Evolutionary conservation across 2,888 invertebrate species (phyloP).

Genomic region (Bugula neritina): DNA sequence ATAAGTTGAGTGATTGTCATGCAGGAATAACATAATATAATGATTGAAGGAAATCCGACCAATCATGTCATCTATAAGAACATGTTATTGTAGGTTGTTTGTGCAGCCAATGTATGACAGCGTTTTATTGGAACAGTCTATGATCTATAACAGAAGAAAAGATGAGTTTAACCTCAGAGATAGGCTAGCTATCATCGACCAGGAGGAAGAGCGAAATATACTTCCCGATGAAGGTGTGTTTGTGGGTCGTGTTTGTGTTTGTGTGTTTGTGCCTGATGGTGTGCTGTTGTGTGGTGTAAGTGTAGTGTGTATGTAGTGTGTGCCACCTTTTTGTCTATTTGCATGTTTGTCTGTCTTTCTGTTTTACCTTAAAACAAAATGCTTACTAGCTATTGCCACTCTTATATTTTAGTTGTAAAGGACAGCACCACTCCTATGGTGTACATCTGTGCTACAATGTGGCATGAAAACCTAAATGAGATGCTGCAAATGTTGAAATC

Average conservation of each 20-base stretch:
- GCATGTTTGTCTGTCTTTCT: no score
- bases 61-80: no score
- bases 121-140: conserved; percentile 85
- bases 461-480: conserved; percentile 50
- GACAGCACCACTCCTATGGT: conserved; percentile 41
- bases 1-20: no score
- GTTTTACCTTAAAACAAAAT: no score
- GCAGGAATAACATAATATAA: no score
- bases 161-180: conserved; percentile 65
- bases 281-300: no score
- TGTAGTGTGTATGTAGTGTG: no score
- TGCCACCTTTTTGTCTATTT: no score
- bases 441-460: conserved; percentile 53
- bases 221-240: conserved; percentile 22
- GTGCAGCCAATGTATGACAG: conserved; percentile 89
- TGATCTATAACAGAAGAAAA: conserved; percentile 81
- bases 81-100: conserved; percentile 65
- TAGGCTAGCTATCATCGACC: conserved; percentile 9
- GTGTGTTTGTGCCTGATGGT: no score
- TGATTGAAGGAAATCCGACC: no score
- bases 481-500: conserved; percentile 51
- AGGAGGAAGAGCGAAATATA: conserved; percentile 24
- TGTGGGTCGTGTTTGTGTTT: neutral
- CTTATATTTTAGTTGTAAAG: conserved; percentile 31
- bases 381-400: no score